These are phyloP conservation scores for Meteorus colon DNA, from an alignment of 2,888 invertebrate genomes.

Conservation along the genomic window DNA sequence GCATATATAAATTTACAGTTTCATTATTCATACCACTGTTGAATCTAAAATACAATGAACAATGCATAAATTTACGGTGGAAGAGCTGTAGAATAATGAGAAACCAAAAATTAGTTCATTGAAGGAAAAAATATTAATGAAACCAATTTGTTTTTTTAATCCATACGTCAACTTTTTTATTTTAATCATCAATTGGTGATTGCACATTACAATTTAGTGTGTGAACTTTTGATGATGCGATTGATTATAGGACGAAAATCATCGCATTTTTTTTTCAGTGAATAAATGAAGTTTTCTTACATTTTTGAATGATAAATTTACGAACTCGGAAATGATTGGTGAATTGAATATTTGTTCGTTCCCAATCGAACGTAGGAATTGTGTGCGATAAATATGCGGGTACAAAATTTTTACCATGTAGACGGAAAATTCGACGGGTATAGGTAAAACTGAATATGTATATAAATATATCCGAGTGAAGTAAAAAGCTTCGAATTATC, in stretches of 20 bases:
- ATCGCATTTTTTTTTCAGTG: background rate
- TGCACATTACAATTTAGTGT: background rate
- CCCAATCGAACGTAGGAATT: background rate
- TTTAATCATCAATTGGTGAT: background rate
- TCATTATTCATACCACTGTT: background rate
- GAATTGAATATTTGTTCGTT: background rate
- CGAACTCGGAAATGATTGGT: background rate
- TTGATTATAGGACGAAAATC: background rate
- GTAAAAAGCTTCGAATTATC: conserved; percentile 8
- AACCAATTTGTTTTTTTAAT: background rate
- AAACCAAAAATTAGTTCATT: background rate
- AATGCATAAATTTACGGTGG: background rate
- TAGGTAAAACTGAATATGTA: background rate
- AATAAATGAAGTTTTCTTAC: background rate
- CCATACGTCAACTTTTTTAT: conserved; percentile 1
- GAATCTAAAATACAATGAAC: background rate
- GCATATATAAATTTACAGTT: background rate
- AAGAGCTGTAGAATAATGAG: background rate
- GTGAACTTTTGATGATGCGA: background rate
- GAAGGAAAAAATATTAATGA: background rate
- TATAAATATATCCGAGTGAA: background rate
- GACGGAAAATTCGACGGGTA: background rate
- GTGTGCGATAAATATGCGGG: background rate
- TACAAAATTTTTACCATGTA: background rate
- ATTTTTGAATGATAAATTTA: too few relatives aligned